phyloP scores from a whole-genome alignment of 2,113 vertebrate genomes.

The Xiphophorus couchianus region DNA sequence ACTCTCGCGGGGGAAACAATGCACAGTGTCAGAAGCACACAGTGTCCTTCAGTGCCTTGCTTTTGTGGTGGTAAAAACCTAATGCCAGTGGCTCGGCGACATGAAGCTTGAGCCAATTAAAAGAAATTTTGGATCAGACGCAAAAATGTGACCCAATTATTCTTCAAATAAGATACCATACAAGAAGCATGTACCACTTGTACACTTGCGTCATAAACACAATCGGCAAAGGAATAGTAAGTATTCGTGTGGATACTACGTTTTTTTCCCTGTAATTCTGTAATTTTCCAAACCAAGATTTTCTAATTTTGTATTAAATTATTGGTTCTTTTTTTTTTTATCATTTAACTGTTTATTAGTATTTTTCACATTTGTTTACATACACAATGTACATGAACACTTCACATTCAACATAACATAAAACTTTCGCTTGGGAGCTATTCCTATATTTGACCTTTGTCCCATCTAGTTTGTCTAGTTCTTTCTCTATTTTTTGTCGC shows the following conservation, averaged over 20 bases:
- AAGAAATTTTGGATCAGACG: conserved; percentile 45
- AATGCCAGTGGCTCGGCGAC: conserved; percentile 37
- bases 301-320: background rate
- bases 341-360: too few species aligned
- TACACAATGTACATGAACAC: too few species aligned
- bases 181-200: conserved; percentile 28
- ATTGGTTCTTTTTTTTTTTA: background rate
- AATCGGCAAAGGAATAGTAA: background rate
- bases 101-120: conserved; percentile 32
- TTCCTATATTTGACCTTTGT: too few species aligned
- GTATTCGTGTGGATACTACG: background rate
- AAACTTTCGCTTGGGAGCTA: too few species aligned
- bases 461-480: too few species aligned
- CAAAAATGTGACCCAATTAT: conserved; percentile 66
- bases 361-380: too few species aligned
- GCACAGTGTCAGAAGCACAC: conserved; percentile 56
- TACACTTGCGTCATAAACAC: conserved; percentile 22
- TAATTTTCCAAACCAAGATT: background rate
- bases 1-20: conserved; percentile 56
- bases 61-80: conserved; percentile 36
- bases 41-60: conserved; percentile 38
- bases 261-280: background rate
- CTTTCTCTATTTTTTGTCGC: too few species aligned
- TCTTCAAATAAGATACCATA: conserved; percentile 53
- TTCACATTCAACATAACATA: too few species aligned